Percentiles rank a stretch among this genome's conserved stretches.
phyloP scores from a whole-genome alignment of 2,888 invertebrate genomes.

The Heliconius ismenius region DNA sequence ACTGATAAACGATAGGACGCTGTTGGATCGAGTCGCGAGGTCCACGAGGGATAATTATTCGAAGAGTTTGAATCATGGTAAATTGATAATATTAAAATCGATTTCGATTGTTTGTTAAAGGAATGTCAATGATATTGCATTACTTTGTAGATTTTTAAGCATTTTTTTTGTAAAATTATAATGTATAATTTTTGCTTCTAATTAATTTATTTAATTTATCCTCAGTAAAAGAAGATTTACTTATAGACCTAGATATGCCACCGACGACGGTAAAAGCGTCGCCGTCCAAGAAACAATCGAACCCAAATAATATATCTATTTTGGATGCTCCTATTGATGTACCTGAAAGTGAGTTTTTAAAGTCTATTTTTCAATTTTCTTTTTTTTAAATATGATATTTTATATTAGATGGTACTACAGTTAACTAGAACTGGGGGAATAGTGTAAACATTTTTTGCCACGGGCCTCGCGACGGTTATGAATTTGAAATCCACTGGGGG shows the following conservation, averaged over 20 bases:
- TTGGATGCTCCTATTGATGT: constrained; percentile 89
- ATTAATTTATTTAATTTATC: constrained; percentile 42
- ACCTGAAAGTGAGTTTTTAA: constrained; percentile 73
- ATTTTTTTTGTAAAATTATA: too few species aligned
- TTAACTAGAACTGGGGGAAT: too few species aligned
- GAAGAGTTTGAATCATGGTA: constrained; percentile 68
- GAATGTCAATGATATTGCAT: not conserved
- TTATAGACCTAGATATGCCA: constrained; percentile 87
- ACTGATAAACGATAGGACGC: constrained; percentile 86
- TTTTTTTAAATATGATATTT: not conserved
- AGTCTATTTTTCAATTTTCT: not conserved
- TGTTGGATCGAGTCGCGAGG: constrained; percentile 50
- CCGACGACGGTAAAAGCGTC: constrained; percentile 71
- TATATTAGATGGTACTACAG: too few species aligned
- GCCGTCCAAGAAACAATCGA: constrained; percentile 52
- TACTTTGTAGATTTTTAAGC: not conserved
- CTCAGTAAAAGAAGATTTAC: constrained; percentile 84
- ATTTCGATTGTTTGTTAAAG: not conserved
- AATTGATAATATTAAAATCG: constrained; percentile 21
- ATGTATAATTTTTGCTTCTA: not conserved
- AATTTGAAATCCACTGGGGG: too few species aligned
- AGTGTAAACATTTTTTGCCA: too few species aligned
- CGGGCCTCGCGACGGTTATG: too few species aligned
- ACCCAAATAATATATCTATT: constrained; percentile 74
- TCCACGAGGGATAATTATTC: constrained; percentile 63